Evolutionary conservation across 2,888 invertebrate genomes (phyloP).

Genomic region (Papilio demoleus): DNA sequence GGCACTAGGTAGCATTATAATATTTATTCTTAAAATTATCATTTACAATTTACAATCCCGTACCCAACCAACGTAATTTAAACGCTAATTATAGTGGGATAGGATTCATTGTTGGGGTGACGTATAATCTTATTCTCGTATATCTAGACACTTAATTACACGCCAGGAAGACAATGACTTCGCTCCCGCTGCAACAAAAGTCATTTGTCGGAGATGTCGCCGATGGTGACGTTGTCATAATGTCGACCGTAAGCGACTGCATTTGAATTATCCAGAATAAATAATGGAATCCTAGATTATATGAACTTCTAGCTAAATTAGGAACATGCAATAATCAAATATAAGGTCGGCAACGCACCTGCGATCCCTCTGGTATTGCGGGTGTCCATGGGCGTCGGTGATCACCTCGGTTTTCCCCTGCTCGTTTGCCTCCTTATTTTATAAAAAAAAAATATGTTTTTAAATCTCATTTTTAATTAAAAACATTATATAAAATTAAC

Average conservation of each 20-base stretch:
- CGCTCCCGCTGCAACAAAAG: conserved; percentile 57
- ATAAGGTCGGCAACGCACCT: too few relatives aligned
- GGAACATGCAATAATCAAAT: too few relatives aligned
- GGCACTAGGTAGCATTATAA: too few relatives aligned
- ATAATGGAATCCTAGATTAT: not conserved
- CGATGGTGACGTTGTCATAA: conserved; percentile 56
- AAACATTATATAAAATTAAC: too few relatives aligned
- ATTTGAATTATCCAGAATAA: conserved; percentile 48
- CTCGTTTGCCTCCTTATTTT: too few relatives aligned
- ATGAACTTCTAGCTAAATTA: not conserved
- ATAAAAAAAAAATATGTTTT: too few relatives aligned
- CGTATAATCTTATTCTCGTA: conserved; percentile 4
- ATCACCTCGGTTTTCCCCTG: too few relatives aligned
- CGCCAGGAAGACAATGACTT: conserved; percentile 50
- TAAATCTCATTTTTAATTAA: too few relatives aligned
- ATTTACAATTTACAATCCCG: not conserved
- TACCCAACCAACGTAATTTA: not conserved
- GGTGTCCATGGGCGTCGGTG: too few relatives aligned
- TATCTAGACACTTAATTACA: conserved; percentile 34
- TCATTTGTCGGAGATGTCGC: conserved; percentile 54
- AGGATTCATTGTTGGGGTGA: conserved; percentile 7
- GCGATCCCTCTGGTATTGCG: too few relatives aligned
- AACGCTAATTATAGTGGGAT: not conserved
- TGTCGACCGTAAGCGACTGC: conserved; percentile 53
- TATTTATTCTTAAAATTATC: not conserved